Base-by-base conservation (phyloP, 2,113 vertebrate species). In the Elanoides forficatus region DNA sequence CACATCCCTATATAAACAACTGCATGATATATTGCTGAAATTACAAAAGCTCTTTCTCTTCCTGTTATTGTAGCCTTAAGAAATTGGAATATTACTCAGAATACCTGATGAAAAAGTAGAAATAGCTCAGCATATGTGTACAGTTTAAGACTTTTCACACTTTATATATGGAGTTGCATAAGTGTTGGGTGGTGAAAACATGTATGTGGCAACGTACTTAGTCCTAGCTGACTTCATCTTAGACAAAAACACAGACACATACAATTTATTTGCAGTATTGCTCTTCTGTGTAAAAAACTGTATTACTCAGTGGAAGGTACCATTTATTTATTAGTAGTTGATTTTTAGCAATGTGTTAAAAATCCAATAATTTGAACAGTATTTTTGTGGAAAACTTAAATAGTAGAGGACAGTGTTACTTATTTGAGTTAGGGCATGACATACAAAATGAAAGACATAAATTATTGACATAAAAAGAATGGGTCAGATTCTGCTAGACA, bases 1-100 rank as follows among this genome's bases (percentile, higher is more conserved):
- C 1, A 53, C 0, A 2, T 27, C 4, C 4, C 3, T 72, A 8
- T 45, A 27, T 30, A 30, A 65, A 48, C 4, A 58, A 38, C 16
- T 13, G 63, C 82, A 47, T 2, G 0, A 53, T 36, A 29, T 45
- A n/a, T 20, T 56, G 8, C 42, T 20, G 55, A 56, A 58, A 71
- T 58, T n/a, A 79, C 4, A 56, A 71, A 59, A 62, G 1, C 0
- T 48, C 26, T 80, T 13, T 81, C 20, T 80, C 13, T 65, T 18
- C 5, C 12, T 50, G 6, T 62, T 86, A 30, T 34, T 58, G 8
- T 66, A 53, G 6, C 5, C 30, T 71, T 74, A 47, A 74, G 50
- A 68, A 17, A 11, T 52, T 14, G 11, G 14, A 81, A 25, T 52
- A 81, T 34, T 65, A 20, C 17, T 73, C 27, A 62, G 27, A 68